phyloP scores from a whole-genome alignment of 2,888 invertebrate species.

The Stenichneumon culpator region DNA sequence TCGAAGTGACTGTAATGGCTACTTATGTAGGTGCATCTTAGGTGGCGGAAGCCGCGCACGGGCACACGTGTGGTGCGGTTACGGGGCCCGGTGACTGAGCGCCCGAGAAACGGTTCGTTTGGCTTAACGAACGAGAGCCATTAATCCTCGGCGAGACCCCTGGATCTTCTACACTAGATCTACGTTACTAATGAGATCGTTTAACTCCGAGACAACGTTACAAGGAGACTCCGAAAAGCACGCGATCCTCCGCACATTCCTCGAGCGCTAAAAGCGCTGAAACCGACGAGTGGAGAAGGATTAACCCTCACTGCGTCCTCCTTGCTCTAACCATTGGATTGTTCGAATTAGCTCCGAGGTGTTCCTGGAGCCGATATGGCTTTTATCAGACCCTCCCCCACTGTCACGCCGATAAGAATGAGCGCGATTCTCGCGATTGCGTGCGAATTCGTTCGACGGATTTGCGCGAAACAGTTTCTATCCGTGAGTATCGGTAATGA shows the following conservation, averaged over 20 bases:
- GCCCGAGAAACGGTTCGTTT: slow-evolving; percentile 46
- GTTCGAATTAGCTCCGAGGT: slow-evolving; percentile 47
- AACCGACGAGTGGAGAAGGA: neutral
- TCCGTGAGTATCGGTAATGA: slow-evolving; percentile 15
- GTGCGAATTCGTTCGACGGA: neutral
- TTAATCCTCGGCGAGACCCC: slow-evolving; percentile 59
- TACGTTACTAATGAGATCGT: slow-evolving; percentile 69
- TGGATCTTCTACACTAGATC: slow-evolving; percentile 61
- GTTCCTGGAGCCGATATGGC: slow-evolving; percentile 45
- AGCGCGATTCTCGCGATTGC: neutral
- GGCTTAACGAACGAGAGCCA: slow-evolving; percentile 54
- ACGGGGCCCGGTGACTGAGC: slow-evolving; percentile 35
- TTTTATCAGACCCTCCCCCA: slow-evolving; percentile 26
- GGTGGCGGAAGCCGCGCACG: no score
- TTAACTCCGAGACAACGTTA: slow-evolving; percentile 62
- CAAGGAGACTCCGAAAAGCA: neutral
- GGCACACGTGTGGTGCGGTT: neutral
- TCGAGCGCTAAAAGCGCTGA: slow-evolving; percentile 6
- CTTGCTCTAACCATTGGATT: slow-evolving; percentile 4
- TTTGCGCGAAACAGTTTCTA: slow-evolving; percentile 1
- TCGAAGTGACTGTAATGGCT: neutral
- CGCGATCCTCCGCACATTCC: slow-evolving; percentile 11
- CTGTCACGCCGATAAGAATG: neutral
- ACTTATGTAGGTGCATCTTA: neutral
- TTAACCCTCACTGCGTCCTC: neutral